Conservation (phyloP, 2,113 vertebrate species). For the Eupsittula cactorum region DNA sequence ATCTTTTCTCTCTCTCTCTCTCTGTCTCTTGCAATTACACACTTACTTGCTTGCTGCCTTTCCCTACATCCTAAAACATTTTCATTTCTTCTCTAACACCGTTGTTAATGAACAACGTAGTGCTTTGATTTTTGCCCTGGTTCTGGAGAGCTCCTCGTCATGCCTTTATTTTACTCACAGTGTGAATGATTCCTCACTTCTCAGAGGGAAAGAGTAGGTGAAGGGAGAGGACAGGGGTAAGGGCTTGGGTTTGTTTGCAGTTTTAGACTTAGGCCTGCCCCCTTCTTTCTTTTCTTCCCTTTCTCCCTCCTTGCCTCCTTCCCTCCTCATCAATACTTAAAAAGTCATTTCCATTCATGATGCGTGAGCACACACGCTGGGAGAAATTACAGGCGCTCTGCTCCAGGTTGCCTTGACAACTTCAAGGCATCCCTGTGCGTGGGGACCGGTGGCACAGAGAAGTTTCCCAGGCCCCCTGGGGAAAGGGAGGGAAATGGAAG, state of each 20-base stretch:
- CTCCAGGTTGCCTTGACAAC: constrained; percentile 70
- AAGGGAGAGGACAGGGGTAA: background rate
- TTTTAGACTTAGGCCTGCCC: background rate
- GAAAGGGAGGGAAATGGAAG: constrained; percentile 48
- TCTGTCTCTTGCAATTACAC: background rate
- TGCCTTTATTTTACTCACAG: constrained; percentile 1
- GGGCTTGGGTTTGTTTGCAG: background rate
- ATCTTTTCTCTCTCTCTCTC: background rate
- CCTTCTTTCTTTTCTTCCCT: constrained; percentile 20
- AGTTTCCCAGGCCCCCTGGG: constrained; percentile 78
- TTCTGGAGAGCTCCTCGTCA: background rate
- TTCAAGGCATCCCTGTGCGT: constrained; percentile 68
- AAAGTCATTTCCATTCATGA: constrained; percentile 67
- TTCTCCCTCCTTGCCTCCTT: background rate
- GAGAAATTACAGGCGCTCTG: constrained; percentile 58
- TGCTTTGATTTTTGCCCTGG: background rate
- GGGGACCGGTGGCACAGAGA: constrained; percentile 57
- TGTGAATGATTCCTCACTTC: constrained; percentile 1
- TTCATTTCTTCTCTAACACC: background rate
- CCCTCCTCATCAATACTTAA: background rate
- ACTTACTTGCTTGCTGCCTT: background rate
- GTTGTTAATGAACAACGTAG: background rate
- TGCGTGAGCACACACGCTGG: background rate
- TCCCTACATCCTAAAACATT: background rate
- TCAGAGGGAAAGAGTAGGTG: background rate